Evolutionary conservation across 2,888 invertebrate genomes (phyloP).

Genomic region (Blastobasis adustella): DNA sequence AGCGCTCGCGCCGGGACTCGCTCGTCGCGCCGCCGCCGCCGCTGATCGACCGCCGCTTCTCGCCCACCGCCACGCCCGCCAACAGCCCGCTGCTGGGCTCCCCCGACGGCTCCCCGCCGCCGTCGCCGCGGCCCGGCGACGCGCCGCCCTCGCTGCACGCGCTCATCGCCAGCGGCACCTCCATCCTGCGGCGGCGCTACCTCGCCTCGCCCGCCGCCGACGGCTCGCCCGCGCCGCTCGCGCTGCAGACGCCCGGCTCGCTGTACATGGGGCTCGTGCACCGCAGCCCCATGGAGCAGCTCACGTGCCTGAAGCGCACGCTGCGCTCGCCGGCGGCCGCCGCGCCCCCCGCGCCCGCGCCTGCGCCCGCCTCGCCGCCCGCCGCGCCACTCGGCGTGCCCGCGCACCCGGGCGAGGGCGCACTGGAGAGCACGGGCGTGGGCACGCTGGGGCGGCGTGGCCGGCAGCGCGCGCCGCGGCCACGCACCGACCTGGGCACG

Average conservation of each 20-base stretch:
- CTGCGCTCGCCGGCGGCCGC: constrained; percentile 61
- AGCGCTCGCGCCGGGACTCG: constrained; percentile 84
- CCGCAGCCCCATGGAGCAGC: constrained; percentile 85
- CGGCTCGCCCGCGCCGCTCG: constrained; percentile 78
- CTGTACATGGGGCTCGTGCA: constrained; percentile 78
- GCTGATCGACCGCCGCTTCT: constrained; percentile 81
- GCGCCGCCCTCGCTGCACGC: constrained; percentile 68
- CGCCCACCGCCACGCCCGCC: constrained; percentile 91
- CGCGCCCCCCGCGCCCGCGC: constrained; percentile 33
- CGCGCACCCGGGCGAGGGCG: constrained; percentile 73
- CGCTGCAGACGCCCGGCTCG: constrained; percentile 74
- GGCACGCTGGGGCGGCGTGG: constrained; percentile 52
- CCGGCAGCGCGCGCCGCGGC: constrained; percentile 59
- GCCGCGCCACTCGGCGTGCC: constrained; percentile 68
- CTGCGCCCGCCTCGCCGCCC: constrained; percentile 29
- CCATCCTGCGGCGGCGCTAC: constrained; percentile 65
- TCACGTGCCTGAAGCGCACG: constrained; percentile 80
- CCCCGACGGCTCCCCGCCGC: constrained; percentile 68
- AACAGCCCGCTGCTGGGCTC: constrained; percentile 85
- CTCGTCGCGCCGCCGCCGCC: constrained; percentile 82
- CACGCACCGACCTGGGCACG: constrained; percentile 39
- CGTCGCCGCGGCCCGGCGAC: constrained; percentile 79
- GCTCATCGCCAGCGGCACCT: constrained; percentile 67
- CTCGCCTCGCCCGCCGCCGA: constrained; percentile 73
- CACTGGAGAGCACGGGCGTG: constrained; percentile 75